A percentile compares a stretch with the other conserved stretches of the same genome.
Conservation (phyloP, 2,797 vertebrate genomes). For the Oreochromis mossambicus region DNA sequence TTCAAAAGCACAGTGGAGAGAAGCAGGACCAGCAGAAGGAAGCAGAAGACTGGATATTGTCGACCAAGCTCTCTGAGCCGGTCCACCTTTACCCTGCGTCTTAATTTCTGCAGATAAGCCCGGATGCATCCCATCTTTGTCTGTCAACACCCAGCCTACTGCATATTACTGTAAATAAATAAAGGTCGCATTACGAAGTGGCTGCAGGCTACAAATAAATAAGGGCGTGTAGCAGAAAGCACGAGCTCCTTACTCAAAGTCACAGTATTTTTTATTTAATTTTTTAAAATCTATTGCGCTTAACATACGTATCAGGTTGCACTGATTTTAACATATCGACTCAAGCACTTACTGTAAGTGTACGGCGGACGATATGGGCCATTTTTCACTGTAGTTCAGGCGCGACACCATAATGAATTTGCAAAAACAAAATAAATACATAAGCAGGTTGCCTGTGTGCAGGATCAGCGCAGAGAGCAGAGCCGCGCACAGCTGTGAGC, state of each 20-base stretch:
- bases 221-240: background rate
- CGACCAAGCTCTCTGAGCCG: conserved; percentile 82
- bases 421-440: background rate
- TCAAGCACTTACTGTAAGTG: conserved; percentile 19
- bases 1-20: conserved; percentile 86
- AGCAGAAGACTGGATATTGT: conserved; percentile 90
- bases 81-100: conserved; percentile 71
- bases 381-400: conserved; percentile 18
- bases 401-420: conserved; percentile 29
- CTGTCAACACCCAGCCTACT: background rate
- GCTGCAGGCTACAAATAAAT: background rate
- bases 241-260: background rate
- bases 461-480: background rate
- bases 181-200: background rate
- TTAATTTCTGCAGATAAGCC: conserved; percentile 67
- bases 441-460: background rate
- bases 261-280: background rate
- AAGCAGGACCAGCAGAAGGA: conserved; percentile 76
- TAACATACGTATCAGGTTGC: background rate
- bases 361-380: background rate
- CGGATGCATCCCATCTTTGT: conserved; percentile 56
- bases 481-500: conserved; percentile 29
- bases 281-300: background rate
- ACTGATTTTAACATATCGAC: background rate
- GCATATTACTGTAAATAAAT: conserved; percentile 6